Evolutionary conservation across 2,113 vertebrate genomes (phyloP).

Genomic region (Gracilinanus agilis): DNA sequence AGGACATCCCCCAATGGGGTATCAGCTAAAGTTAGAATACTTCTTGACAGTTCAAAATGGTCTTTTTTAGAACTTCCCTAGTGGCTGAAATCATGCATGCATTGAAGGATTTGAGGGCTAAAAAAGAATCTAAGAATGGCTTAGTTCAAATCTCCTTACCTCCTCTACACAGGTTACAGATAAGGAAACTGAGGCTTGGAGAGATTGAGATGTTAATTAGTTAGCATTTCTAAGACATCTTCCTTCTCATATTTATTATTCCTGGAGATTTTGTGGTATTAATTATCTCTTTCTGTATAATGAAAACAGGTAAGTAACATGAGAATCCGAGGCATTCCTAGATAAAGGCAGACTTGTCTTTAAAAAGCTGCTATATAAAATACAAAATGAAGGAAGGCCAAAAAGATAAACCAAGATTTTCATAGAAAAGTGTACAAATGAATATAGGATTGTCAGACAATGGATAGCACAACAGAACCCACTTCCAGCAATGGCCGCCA

Average conservation of each 20-base stretch:
- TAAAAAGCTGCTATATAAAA: background rate
- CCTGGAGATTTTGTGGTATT: background rate
- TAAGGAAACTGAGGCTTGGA: background rate
- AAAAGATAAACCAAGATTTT: background rate
- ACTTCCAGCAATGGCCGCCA: background rate
- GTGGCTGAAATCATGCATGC: background rate
- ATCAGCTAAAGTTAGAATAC: background rate
- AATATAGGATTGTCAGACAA: background rate
- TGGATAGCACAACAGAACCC: background rate
- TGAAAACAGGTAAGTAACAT: background rate
- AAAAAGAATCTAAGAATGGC: background rate
- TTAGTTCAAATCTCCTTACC: background rate
- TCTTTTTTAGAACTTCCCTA: background rate
- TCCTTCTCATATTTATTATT: background rate
- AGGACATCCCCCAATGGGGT: background rate
- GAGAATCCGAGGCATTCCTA: background rate
- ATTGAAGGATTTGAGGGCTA: background rate
- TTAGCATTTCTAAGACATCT: background rate
- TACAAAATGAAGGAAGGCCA: background rate
- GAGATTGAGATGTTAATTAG: background rate
- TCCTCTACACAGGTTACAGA: background rate
- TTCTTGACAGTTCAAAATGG: background rate
- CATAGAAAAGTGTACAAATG: background rate
- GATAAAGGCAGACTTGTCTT: background rate
- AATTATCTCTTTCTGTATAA: background rate